A percentile compares a stretch with the other conserved stretches of the same genome.
These are phyloP conservation scores for Paedocypris sp. DNA, from an alignment of 2,113 vertebrate species.

Conservation along the genomic window DNA sequence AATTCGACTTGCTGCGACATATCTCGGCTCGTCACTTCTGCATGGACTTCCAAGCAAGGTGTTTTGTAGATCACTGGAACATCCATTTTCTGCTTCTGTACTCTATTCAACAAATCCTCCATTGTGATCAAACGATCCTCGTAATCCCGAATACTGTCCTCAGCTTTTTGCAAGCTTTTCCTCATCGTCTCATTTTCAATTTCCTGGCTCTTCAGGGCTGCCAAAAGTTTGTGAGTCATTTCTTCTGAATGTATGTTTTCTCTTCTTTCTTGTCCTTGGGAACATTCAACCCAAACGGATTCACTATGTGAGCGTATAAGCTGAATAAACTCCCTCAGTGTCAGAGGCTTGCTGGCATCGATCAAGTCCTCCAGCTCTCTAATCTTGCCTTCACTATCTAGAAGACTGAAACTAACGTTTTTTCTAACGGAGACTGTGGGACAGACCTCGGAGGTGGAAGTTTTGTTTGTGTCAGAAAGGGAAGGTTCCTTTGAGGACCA, in stretches of 20 bases:
- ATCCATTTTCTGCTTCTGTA: constrained; percentile 51
- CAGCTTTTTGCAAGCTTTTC: constrained; percentile 54
- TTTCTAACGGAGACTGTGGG: constrained; percentile 48
- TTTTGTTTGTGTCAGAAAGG: constrained; percentile 49
- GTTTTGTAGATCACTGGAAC: constrained; percentile 36
- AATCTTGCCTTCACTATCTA: constrained; percentile 52
- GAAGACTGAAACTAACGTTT: constrained; percentile 45
- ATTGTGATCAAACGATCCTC: constrained; percentile 58
- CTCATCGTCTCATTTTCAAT: constrained; percentile 54
- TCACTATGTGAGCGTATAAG: constrained; percentile 46
- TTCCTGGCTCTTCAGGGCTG: constrained; percentile 57
- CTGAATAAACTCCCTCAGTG: constrained; percentile 47
- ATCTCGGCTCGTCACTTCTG: constrained; percentile 40
- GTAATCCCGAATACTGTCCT: constrained; percentile 57
- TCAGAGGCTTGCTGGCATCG: constrained; percentile 42
- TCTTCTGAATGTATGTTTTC: constrained; percentile 32
- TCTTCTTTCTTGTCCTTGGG: constrained; percentile 33
- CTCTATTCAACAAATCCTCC: constrained; percentile 56
- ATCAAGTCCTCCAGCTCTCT: constrained; percentile 55
- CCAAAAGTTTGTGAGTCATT: constrained; percentile 47
- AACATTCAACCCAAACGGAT: neutral
- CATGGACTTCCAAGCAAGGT: constrained; percentile 45
- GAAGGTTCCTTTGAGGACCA: constrained; percentile 53
- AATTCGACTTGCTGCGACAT: constrained; percentile 58
- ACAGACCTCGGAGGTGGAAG: constrained; percentile 37